These are phyloP conservation scores for Onychomys leucogaster DNA, from an alignment of 2,797 vertebrate species.

Conservation along the genomic window DNA sequence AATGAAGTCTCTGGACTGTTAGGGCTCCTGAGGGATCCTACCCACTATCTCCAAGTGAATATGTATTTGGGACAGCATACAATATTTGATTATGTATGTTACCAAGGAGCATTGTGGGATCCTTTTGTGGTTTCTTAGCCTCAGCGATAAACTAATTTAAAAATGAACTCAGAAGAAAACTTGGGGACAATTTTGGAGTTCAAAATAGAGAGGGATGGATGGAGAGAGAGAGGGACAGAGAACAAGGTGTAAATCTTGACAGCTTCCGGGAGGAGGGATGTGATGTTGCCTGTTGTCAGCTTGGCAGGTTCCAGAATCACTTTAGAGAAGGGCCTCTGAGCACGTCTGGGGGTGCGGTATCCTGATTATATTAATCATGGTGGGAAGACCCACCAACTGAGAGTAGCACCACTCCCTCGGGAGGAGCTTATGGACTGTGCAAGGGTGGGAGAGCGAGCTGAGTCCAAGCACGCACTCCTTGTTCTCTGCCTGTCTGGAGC, in stretches of 20 bases:
- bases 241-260: not conserved
- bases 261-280: not conserved
- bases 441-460: not conserved
- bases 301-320: not conserved
- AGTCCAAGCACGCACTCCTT: too few species aligned
- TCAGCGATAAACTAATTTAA: not conserved
- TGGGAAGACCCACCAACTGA: not conserved
- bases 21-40: not conserved
- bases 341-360: not conserved
- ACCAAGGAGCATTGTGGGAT: not conserved
- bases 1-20: not conserved
- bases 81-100: not conserved
- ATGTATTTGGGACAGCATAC: not conserved
- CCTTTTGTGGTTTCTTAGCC: not conserved
- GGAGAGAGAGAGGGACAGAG: too few species aligned
- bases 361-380: too few species aligned
- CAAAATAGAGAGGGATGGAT: too few species aligned
- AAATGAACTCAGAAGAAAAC: not conserved
- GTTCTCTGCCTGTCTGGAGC: not conserved
- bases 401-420: not conserved
- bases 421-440: not conserved
- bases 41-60: not conserved
- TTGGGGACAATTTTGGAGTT: not conserved
- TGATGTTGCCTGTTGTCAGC: not conserved
- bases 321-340: not conserved